Base-by-base conservation (phyloP, 92 coral and sea anemone genomes). In the Ricordea florida region DNA sequence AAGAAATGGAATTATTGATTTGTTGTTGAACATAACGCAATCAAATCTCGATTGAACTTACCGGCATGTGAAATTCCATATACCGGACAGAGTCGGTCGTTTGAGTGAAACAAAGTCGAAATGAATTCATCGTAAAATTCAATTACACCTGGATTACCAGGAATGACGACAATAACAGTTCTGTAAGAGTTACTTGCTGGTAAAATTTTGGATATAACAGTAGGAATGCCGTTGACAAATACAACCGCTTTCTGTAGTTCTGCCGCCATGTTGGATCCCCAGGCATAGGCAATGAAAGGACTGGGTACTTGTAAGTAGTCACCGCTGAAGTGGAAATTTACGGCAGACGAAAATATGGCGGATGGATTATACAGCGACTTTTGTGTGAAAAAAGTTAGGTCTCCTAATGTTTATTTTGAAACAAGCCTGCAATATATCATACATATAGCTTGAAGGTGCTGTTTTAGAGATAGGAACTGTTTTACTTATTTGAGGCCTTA, bases 101-200 rank as follows among this genome's bases (percentile, higher is more conserved):
- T 68, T 14, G 90, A 73, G 30, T 76, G 56, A 50, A 78, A 96
- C 66, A 96, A 78, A 46, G 89, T 38, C 31, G 74, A 37, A 23
- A 96, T 62, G 38, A 96, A 96, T 14, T 50, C 69, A 56, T 96
- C 99, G 45, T 96, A 96, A 80, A 88, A 96, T 32, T 90, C 96
- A 4, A 96, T 89, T 53, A 96, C 67, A 16, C 99, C 99, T 7
- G 99, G 99, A 70, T 96, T 96, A 57, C 99, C 99, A 16, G 99
- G 99, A 56, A 96, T 89, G 11, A 96, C 63, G 5, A 92, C 96
- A 58, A 89, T 77, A 4, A 76, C 89, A 21, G 32, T 17, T 17
- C 79, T 69, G 41, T 79, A 32, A 47, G 36, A 21, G 15, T 38
- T 57, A 4, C 33, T 57, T 25, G 24, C 23, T 6, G 97, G 97